Base-by-base conservation (phyloP, 2,797 vertebrate species). In the Anguilla pacifica region DNA sequence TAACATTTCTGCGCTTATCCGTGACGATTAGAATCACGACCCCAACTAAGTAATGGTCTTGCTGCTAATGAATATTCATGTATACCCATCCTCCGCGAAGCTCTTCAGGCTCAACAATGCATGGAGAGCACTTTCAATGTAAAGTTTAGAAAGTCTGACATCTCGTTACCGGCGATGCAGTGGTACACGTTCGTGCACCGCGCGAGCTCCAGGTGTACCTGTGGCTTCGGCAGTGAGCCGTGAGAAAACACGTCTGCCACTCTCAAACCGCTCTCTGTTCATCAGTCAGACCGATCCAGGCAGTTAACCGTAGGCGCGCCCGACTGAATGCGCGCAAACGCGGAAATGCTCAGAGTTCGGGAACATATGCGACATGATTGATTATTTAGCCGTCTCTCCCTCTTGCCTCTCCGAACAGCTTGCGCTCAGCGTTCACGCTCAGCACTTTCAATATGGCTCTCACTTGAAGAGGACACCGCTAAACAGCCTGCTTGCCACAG, bases 401-500 rank as follows among this genome's bases (percentile, higher is more conserved):
- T 74, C 35, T 43, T 2, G 46, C 46, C 67, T 70, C 35, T n/a
- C 19, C 28, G 51, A 82, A 87, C 87, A 87, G 87, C 87, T 87
- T 87, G 87, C 53, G 61, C 49, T 7, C 6, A 10, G 13, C 25
- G 81, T 87, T 87, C 87, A 51, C 5, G 87, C 82, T 84, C 83
- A 35, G 51, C 87, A 85, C 83, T 85, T 77, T 35, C 87, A 88
- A 85, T 88, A 88, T 88, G 87, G 87, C 70, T 85, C 13, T 85
- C 83, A 6, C 46, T 85, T n/a, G 31, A 46, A 28, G 49, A 88
- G 87, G 87, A 88, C 64, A 61, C 15, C 25, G 82, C 25, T 1
- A 87, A 87, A 57, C 83, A 59, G 83, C 87, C 55, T 83, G 82
- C 87, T 85, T 88, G 87, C 87, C 87, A 88, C 87, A 85, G 57